Percentiles rank a stretch among this genome's conserved stretches.
These are phyloP conservation scores for Xestia ashworthii DNA, from an alignment of 2,888 invertebrate species.

Conservation along the genomic window DNA sequence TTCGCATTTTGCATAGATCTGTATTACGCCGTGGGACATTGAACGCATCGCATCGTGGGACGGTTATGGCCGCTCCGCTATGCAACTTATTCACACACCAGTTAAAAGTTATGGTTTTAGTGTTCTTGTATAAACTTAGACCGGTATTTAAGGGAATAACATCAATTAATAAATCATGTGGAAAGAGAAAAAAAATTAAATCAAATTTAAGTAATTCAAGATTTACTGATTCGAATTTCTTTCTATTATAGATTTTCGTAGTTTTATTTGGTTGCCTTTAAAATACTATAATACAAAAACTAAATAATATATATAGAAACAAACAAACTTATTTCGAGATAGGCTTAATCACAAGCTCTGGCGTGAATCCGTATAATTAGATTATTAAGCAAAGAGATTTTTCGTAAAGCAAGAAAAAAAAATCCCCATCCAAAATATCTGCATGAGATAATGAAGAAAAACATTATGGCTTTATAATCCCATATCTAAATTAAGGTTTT, in stretches of 20 bases:
- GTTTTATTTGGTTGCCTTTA: background rate
- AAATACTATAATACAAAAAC: background rate
- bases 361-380: background rate
- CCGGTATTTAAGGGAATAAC: background rate
- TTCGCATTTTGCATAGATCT: constrained; percentile 56
- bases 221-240: background rate
- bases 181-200: background rate
- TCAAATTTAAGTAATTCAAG: background rate
- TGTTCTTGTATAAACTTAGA: background rate
- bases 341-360: background rate
- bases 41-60: constrained; percentile 26
- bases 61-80: constrained; percentile 6
- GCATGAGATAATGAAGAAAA: constrained; percentile 43
- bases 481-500: constrained; percentile 68
- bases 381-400: background rate
- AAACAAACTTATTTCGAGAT: background rate
- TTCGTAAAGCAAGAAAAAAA: background rate
- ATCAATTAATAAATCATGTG: background rate
- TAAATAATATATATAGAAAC: background rate
- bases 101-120: background rate
- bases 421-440: constrained; percentile 25
- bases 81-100: constrained; percentile 4
- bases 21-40: constrained; percentile 57
- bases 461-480: constrained; percentile 57
- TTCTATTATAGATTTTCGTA: background rate